These are phyloP conservation scores for Thamnophis sirtalis DNA, from an alignment of 2,113 vertebrate species.

Conservation along the genomic window DNA sequence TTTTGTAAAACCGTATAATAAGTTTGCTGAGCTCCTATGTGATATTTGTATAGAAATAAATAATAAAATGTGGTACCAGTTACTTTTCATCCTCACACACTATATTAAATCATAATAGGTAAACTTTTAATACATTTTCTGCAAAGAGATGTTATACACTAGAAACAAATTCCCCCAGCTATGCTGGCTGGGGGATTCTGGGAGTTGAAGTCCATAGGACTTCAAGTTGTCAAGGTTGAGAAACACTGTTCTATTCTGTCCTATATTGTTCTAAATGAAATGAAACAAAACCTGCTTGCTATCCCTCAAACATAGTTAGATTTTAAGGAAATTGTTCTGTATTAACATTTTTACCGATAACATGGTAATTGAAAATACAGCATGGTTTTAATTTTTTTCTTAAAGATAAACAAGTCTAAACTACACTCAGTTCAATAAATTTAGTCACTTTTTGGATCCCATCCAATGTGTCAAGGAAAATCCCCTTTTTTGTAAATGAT, in stretches of 20 bases:
- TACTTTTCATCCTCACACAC: not conserved
- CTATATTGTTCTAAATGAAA: not conserved
- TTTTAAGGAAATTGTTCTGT: not conserved
- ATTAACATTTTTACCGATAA: not conserved
- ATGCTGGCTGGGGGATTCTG: too few relatives aligned
- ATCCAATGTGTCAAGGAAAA: not conserved
- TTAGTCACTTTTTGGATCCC: not conserved
- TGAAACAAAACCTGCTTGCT: not conserved
- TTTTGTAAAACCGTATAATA: not conserved
- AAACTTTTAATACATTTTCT: not conserved
- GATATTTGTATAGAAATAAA: not conserved
- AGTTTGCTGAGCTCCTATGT: not conserved
- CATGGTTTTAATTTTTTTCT: not conserved
- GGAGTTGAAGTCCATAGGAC: too few relatives aligned
- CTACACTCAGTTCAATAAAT: not conserved
- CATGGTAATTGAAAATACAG: not conserved
- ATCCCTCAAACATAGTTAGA: not conserved
- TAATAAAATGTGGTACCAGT: not conserved
- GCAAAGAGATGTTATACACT: not conserved
- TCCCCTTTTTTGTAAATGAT: not conserved
- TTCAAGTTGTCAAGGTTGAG: too few relatives aligned
- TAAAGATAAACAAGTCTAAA: not conserved
- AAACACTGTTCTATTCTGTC: not conserved
- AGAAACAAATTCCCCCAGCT: not conserved
- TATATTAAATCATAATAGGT: not conserved